Evolutionary conservation across 2,888 invertebrate genomes (phyloP), one percentile per base, ranked within the genome.

Genomic region (Teleogryllus oceanicus): DNA sequence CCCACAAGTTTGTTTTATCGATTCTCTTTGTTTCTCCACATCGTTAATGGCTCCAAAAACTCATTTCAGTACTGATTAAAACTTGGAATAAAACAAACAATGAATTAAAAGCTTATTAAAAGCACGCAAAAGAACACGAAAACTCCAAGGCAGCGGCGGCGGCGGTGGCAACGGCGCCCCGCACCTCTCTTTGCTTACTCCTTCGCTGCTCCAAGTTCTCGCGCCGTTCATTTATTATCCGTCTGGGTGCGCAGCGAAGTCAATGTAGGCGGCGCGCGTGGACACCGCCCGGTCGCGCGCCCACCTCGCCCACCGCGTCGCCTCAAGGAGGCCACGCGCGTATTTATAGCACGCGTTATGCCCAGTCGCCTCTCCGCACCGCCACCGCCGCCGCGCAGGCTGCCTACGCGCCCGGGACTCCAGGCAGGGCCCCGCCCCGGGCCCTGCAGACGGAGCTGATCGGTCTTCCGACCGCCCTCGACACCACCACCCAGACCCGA

Each of bases 31-130:
- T 83, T 83, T 83, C 83, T 83, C 83, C 82, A 83, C 83, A 83
- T 83, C 83, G 83, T 83, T 83, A 83, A 83, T 83, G 83, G 83
- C 82, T 82, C 83, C 83, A 81, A 83, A 82, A 83, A 83, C 83
- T 83, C 83, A 83, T 83, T 83, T 82, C 83, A 82, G 82, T 83
- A 83, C 83, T 83, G 83, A 83, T 83, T 83, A 83, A 83, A 83
- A 83, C 83, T 83, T 83, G 82, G 82, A 83, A 82, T 82, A 83
- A 83, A 83, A 83, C 83, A 83, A 83, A 83, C 83, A 83, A 83
- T 81, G 83, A 83, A 83, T 83, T 83, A 83, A 83, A 83, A 82
- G 83, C 83, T 83, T 83, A 83, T 83, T 83, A 83, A 82, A 83
- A 83, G 83, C 83, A 82, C 82, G 82, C 80, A 82, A 82, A 82